Evolutionary conservation across 2,113 vertebrate species (phyloP).

Genomic region (Anguilla rostrata): DNA sequence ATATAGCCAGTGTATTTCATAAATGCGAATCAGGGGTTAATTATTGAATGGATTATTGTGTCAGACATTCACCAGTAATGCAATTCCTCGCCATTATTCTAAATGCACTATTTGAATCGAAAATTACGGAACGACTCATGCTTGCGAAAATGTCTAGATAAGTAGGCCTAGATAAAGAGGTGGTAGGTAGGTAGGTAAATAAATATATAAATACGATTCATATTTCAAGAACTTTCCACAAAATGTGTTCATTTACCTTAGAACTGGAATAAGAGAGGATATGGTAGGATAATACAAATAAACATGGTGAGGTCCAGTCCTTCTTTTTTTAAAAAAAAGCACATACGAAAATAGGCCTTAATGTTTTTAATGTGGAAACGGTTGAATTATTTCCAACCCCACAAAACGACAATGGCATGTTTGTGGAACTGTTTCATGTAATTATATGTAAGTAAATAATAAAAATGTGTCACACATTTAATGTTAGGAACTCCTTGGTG

Average conservation of each 20-base stretch:
- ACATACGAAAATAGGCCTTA: neutral
- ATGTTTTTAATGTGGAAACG: neutral
- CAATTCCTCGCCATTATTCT: neutral
- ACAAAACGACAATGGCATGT: neutral
- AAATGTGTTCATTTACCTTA: neutral
- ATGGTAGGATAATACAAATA: neutral
- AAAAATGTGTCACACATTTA: neutral
- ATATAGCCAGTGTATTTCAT: neutral
- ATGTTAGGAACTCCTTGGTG: neutral
- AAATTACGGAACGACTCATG: neutral
- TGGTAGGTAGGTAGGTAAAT: no score
- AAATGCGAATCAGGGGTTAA: neutral
- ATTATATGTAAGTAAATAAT: neutral
- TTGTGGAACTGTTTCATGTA: neutral
- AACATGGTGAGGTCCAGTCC: neutral
- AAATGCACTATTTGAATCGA: neutral
- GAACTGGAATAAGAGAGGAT: no score
- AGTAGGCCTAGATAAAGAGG: no score
- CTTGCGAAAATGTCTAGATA: neutral
- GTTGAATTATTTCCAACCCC: neutral
- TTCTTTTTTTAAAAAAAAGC: neutral
- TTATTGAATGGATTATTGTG: neutral
- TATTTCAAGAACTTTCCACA: neutral
- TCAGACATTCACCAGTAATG: neutral
- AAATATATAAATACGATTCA: neutral